Evolutionary conservation across 2,888 invertebrate genomes (phyloP).

Genomic region (Caenorhabditis drosophilae): DNA sequence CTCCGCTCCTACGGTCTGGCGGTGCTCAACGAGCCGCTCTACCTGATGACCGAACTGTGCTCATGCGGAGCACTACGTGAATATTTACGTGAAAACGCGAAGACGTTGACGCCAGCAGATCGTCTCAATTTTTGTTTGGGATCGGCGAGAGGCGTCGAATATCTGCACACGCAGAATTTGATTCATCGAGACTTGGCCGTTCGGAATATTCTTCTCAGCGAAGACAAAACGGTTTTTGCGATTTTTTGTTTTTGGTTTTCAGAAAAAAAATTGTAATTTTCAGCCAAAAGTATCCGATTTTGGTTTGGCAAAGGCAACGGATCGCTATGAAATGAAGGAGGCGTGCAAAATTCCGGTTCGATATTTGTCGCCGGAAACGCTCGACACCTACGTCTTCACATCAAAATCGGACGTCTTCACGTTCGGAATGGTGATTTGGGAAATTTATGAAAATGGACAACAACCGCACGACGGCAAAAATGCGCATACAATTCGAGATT

Average conservation of each 20-base stretch:
- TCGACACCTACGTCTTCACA: conserved; percentile 15
- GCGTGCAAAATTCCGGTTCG: conserved; percentile 10
- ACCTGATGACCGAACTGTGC: conserved; percentile 12
- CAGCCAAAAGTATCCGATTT: conserved; percentile 18
- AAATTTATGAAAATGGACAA: conserved; percentile 25
- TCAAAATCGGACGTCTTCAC: conserved; percentile 30
- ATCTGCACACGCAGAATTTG: conserved; percentile 15
- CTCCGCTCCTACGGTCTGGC: conserved; percentile 5
- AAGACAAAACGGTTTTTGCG: conserved; percentile 10
- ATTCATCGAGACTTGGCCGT: conserved; percentile 25
- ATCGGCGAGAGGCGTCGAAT: conserved; percentile 27
- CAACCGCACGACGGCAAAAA: conserved; percentile 33
- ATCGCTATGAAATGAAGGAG: conserved; percentile 11
- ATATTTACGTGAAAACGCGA: conserved; percentile 8
- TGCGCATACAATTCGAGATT: conserved; percentile 15
- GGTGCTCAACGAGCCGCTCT: conserved; percentile 8
- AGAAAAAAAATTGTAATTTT: background rate
- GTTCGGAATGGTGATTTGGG: conserved; percentile 37
- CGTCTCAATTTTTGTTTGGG: conserved; percentile 9
- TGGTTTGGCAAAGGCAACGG: conserved; percentile 5
- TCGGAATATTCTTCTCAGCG: conserved; percentile 10
- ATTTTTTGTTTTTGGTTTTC: background rate
- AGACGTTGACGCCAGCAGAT: conserved; percentile 5
- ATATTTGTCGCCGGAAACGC: conserved; percentile 31
- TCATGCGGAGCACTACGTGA: conserved; percentile 9